A percentile compares a stretch with the other conserved stretches of the same genome.
Evolutionary conservation across 2,797 vertebrate species (phyloP).

Genomic region (Acipenser ruthenus): DNA sequence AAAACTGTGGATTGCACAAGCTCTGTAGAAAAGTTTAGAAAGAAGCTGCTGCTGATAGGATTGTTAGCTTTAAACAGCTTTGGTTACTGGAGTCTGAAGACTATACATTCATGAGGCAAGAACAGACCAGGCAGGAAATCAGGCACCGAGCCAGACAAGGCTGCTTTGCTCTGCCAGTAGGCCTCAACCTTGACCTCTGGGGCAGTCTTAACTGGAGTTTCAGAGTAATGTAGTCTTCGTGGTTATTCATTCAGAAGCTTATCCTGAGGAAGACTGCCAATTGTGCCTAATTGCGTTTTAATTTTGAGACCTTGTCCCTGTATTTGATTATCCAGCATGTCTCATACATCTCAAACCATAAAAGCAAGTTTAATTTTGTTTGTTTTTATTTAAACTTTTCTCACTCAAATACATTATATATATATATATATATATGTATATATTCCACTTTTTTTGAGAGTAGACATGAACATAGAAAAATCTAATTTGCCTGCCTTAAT

Average conservation of each 20-base stretch:
- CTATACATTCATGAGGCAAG: slow-evolving; percentile 46
- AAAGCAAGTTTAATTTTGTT: too few species aligned
- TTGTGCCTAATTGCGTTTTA: slow-evolving; percentile 45
- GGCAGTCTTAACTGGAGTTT: slow-evolving; percentile 44
- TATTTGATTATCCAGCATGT: too few species aligned
- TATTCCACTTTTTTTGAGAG: too few species aligned
- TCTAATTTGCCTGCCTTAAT: too few species aligned
- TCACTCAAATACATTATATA: too few species aligned
- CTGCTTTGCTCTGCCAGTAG: slow-evolving; percentile 49
- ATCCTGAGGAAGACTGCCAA: slow-evolving; percentile 38
- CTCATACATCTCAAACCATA: too few species aligned
- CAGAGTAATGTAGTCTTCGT: slow-evolving; percentile 31
- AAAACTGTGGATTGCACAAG: slow-evolving; percentile 7
- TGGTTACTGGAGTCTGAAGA: slow-evolving; percentile 57
- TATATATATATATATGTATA: too few species aligned
- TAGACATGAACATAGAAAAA: too few species aligned
- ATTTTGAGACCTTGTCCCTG: slow-evolving; percentile 51
- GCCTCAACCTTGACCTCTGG: slow-evolving; percentile 39
- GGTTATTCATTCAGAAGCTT: slow-evolving; percentile 30
- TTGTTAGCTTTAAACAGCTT: slow-evolving; percentile 62
- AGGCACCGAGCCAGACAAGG: slow-evolving; percentile 54
- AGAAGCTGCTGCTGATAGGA: slow-evolving; percentile 58
- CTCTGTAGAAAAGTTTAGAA: slow-evolving; percentile 18
- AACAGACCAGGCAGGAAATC: slow-evolving; percentile 40
- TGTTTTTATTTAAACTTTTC: too few species aligned